Conservation (phyloP, 2,797 vertebrate genomes). For the Tachyglossus aculeatus region DNA sequence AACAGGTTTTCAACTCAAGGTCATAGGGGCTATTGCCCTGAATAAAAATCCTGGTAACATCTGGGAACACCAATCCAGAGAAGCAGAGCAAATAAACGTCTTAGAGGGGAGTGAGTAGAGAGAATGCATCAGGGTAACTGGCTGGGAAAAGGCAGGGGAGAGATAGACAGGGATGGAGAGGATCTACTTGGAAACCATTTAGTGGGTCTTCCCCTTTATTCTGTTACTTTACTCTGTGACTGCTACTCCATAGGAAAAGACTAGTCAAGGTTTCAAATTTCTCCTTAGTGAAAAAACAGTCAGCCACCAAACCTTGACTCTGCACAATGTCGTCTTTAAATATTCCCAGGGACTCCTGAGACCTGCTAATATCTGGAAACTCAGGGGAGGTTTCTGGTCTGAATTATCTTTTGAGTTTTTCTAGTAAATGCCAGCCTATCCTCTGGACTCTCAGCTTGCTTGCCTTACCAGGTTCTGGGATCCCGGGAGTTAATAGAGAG, state of each 20-base stretch:
- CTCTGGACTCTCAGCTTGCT: not conserved
- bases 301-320: not conserved
- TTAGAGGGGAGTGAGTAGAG: too few species aligned
- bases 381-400: not conserved
- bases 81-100: too few species aligned
- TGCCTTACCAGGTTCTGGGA: not conserved
- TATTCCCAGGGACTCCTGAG: not conserved
- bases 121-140: too few species aligned
- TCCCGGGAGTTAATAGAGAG: constrained; percentile 11
- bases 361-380: not conserved
- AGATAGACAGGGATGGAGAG: not conserved
- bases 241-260: not conserved
- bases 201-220: not conserved
- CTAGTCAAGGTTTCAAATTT: not conserved
- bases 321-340: too few species aligned
- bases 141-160: not conserved
- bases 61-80: not conserved
- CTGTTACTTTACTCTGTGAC: not conserved
- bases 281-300: not conserved
- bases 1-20: not conserved
- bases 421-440: too few species aligned
- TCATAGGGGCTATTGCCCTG: not conserved
- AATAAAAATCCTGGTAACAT: not conserved
- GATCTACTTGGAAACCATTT: not conserved
- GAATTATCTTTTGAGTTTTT: not conserved